Percentiles rank a stretch among this genome's conserved stretches.
Conservation (phyloP, 1,140 invertebrate genomes). For the Xylocopa sonorina region DNA sequence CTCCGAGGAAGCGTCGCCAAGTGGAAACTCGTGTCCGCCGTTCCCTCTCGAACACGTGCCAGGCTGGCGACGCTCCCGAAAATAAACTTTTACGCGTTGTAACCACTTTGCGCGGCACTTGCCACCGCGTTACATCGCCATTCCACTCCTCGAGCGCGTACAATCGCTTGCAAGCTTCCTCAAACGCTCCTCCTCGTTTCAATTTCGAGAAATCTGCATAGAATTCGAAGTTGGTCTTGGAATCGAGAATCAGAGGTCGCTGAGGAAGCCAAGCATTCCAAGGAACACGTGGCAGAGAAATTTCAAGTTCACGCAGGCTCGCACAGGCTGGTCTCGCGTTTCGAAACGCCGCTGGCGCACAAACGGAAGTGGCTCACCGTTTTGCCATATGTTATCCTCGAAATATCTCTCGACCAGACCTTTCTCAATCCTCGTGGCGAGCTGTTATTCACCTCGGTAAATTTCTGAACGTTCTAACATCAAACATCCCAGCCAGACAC, state of each 20-base stretch:
- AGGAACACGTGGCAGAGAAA: not conserved
- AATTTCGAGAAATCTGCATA: no score
- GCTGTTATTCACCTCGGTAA: slow-evolving; percentile 53
- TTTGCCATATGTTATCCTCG: slow-evolving; percentile 62
- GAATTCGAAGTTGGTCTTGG: no score
- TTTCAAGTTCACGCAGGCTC: slow-evolving; percentile 33
- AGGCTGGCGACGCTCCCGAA: slow-evolving; percentile 45
- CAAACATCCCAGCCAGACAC: slow-evolving; percentile 40
- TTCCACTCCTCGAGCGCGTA: no score
- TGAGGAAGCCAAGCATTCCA: not conserved
- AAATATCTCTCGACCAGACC: slow-evolving; percentile 60
- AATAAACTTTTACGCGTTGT: slow-evolving; percentile 62
- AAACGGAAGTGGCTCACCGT: slow-evolving; percentile 62
- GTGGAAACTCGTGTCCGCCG: slow-evolving; percentile 74
- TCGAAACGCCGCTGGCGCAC: slow-evolving; percentile 18
- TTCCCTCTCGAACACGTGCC: slow-evolving; percentile 62
- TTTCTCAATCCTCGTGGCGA: slow-evolving; percentile 59
- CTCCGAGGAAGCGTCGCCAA: slow-evolving; percentile 64
- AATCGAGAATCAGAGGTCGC: no score
- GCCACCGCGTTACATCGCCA: slow-evolving; percentile 59
- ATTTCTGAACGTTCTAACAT: slow-evolving; percentile 18
- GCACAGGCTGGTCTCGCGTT: not conserved
- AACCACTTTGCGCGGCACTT: slow-evolving; percentile 61
- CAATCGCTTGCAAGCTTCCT: no score
- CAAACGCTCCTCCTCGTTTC: no score